Evolutionary conservation across 2,113 vertebrate genomes (phyloP), one percentile per base, ranked within the genome.

Genomic region (Tragulus kanchil): DNA sequence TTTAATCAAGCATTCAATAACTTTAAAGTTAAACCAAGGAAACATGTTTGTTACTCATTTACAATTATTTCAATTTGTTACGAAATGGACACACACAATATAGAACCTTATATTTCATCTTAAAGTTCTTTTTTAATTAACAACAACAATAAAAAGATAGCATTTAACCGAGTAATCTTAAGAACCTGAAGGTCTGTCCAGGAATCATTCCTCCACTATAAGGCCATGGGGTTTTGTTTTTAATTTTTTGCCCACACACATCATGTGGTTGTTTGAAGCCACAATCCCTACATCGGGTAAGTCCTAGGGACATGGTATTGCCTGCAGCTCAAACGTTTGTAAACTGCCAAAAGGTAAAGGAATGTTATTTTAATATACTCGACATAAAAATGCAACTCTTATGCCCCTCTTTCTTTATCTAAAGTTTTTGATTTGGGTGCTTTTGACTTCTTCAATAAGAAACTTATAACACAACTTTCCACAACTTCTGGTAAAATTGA

Each of bases 361-460:
- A 94, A 88, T 64, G 21, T 69, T 89, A 93, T 78, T 96, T 97
- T 85, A 85, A 84, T 62, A 81, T 69, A 83, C 0, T 90, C 28
- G 89, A 96, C 58, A 96, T 91, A 90, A 90, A 97, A 96, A 86
- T 31, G 61, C 28, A 92, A 88, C 54, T 85, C 78, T 84, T 87
- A 91, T 77, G 25, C 13, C 28, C 11, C 4, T 67, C 16, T 19
- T 48, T 58, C 86, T 75, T 77, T 19, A 45, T 69, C 10, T 88
- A 3, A 65, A 75, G 17, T 62, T 94, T 88, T 89, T 31, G 54
- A 88, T 87, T 69, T 95, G n/a, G 56, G 31, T 61, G 42, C 42
- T 78, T 89, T 75, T 69, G 50, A 42, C 10, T 96, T 89, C 25
- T 93, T 85, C 77, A 95, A 77, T 69, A 79, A 95, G 5, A 93